Conservation (phyloP, 2,113 vertebrate species). For the Phylloscopus trochilus region DNA sequence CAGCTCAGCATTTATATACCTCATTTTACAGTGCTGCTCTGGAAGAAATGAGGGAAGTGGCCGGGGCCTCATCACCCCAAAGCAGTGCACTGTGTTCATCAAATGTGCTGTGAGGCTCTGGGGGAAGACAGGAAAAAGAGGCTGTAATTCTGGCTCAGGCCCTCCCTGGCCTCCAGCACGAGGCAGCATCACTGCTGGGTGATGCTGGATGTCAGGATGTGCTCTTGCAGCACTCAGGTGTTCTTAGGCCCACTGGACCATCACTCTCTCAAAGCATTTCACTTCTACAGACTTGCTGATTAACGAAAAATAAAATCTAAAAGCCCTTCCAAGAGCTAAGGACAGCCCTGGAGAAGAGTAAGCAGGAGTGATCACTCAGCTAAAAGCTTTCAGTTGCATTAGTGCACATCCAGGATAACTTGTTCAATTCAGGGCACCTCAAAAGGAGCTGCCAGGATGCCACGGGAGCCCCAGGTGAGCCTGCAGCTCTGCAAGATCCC, state of each 20-base stretch:
- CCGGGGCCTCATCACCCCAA: neutral
- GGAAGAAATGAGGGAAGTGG: constrained; percentile 35
- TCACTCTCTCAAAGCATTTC: neutral
- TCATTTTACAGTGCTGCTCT: neutral
- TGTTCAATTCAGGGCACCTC: neutral
- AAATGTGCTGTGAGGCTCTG: neutral
- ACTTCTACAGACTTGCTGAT: neutral
- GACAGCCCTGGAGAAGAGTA: neutral
- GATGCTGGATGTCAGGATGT: neutral
- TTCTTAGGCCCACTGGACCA: neutral
- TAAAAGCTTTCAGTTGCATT: neutral
- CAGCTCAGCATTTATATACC: constrained; percentile 37
- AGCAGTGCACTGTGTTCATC: neutral
- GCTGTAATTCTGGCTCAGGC: neutral
- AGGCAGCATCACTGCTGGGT: neutral
- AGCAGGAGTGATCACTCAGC: neutral
- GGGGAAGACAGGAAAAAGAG: neutral
- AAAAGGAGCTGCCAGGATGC: neutral
- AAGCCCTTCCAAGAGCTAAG: neutral
- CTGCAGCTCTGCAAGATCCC: neutral
- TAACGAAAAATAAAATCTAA: neutral
- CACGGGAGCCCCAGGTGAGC: accelerated
- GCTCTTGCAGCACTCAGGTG: accelerated
- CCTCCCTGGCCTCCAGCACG: neutral
- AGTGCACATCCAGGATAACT: neutral